phyloP scores from a whole-genome alignment of 2,797 vertebrate genomes.

The Vireo griseus region DNA sequence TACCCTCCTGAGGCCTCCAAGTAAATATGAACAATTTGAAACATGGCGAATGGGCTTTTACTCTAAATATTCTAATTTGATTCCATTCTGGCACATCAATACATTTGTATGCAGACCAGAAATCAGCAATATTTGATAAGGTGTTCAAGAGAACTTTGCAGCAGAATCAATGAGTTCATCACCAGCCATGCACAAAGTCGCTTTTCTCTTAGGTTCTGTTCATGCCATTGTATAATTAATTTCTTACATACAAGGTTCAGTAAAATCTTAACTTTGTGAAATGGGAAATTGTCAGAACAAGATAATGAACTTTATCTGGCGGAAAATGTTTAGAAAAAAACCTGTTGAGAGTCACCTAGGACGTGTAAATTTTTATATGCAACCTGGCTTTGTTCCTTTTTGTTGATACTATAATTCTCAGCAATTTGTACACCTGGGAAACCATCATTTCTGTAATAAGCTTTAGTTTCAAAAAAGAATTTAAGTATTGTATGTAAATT shows the following conservation, averaged over 20 bases:
- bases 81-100: conserved; percentile 12
- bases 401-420: neutral
- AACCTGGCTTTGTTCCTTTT: neutral
- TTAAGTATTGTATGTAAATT: neutral
- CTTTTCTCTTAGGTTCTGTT: conserved; percentile 32
- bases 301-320: neutral
- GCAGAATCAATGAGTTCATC: neutral
- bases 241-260: conserved; percentile 23
- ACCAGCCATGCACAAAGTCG: neutral
- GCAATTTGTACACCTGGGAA: neutral
- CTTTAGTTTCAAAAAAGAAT: neutral
- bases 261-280: neutral
- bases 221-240: conserved; percentile 27
- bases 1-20: conserved; percentile 9
- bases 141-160: neutral
- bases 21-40: conserved; percentile 22
- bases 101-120: neutral
- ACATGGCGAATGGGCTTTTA: neutral
- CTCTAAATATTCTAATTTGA: neutral
- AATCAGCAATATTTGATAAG: conserved; percentile 7
- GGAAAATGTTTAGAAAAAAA: neutral
- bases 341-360: neutral
- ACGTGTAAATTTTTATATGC: neutral
- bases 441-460: neutral
- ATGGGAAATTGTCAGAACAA: neutral